Percentiles rank a stretch among this genome's conserved stretches.
Evolutionary conservation across 2,113 vertebrate species (phyloP).

Genomic region (Paedocypris sp.): DNA sequence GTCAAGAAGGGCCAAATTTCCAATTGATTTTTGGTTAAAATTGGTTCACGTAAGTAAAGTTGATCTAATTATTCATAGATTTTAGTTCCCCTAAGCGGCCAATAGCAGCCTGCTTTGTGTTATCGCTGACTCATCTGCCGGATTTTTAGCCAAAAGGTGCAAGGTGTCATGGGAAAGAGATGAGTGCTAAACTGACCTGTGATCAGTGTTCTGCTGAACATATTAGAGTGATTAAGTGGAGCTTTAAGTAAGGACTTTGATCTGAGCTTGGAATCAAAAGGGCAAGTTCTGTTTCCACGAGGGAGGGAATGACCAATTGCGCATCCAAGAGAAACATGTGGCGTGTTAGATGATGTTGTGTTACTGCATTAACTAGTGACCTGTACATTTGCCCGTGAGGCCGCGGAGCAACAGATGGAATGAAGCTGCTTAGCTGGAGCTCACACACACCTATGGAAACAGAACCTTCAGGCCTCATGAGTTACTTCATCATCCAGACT

Average conservation of each 20-base stretch:
- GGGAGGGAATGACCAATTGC: not conserved
- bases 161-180: too few relatives aligned
- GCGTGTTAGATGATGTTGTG: not conserved
- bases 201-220: not conserved
- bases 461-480: too few relatives aligned
- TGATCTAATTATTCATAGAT: too few relatives aligned
- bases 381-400: not conserved
- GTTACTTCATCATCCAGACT: too few relatives aligned
- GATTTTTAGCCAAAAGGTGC: too few relatives aligned
- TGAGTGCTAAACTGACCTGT: not conserved
- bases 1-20: too few relatives aligned
- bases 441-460: not conserved
- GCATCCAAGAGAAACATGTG: not conserved
- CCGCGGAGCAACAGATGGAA: not conserved
- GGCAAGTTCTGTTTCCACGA: not conserved
- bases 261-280: not conserved
- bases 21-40: too few relatives aligned
- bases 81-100: too few relatives aligned
- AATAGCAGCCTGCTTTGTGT: too few relatives aligned
- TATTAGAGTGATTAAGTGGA: not conserved
- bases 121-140: too few relatives aligned
- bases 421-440: not conserved
- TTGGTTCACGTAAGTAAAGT: too few relatives aligned
- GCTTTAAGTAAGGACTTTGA: not conserved
- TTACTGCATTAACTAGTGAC: conserved; percentile 29